phyloP scores from a whole-genome alignment of 1,140 invertebrate species.

The Dufourea novaeangliae region DNA sequence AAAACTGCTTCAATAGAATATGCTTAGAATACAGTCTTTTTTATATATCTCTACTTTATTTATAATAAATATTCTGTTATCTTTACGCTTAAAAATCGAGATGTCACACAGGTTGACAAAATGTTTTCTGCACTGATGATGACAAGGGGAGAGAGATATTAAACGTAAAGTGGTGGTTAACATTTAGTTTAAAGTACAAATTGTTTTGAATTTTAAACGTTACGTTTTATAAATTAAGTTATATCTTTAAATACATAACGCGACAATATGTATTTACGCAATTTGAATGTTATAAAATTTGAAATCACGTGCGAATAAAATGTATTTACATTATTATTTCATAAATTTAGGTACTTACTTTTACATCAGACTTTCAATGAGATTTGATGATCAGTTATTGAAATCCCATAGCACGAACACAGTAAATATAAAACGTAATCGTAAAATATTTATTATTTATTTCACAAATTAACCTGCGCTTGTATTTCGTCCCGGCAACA shows the following conservation, averaged over 20 bases:
- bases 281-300: background rate
- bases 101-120: background rate
- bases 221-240: no score
- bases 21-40: background rate
- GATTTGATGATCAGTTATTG: background rate
- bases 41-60: background rate
- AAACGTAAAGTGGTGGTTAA: conserved; percentile 18
- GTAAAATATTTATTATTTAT: background rate
- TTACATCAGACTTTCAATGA: background rate
- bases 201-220: background rate
- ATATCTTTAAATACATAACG: background rate
- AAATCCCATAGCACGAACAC: background rate
- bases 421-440: background rate
- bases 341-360: conserved; percentile 9
- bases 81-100: background rate
- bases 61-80: background rate
- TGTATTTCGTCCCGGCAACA: conserved; percentile 22
- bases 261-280: background rate
- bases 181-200: background rate
- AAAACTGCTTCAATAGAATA: no score
- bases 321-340: background rate
- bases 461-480: conserved; percentile 15
- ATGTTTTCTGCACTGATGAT: background rate
- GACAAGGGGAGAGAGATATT: background rate
- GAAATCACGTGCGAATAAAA: background rate